Evolutionary conservation across 2,888 invertebrate species (phyloP), one percentile per base, ranked within the genome.

Genomic region (Stratiomys singularior): DNA sequence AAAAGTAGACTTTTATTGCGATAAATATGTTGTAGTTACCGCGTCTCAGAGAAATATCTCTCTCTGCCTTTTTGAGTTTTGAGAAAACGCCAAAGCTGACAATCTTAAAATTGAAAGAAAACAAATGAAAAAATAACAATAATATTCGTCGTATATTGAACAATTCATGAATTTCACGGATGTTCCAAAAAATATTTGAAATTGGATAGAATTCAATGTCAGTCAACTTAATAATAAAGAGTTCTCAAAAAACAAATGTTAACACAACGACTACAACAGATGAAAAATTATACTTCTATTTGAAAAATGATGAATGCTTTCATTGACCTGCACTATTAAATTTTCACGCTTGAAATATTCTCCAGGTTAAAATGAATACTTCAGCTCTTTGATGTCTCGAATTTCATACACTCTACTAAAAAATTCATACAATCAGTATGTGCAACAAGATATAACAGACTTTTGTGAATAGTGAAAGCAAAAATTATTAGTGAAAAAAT

Each of bases 291-390:
- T 52, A 52, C 15, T 37, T 37, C 37, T 9, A 37, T 37, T 13
- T 15, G 52, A 4, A 52, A 52, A 18, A n/a, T 52, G 52, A 37
- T 67, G 67, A 37, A 67, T 52, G 47, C 71, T 71, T 71, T 15
- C 47, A 71, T 37, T 71, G 71, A 71, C 71, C 71, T 71, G 47
- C 47, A 25, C 71, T 47, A 71, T 71, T 71, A 71, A 52, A 23
- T 71, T 71, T 71, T 71, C 71, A 71, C 18, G 71, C 25, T 25
- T 71, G 71, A 71, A 71, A 15, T 52, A 27, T 28, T 47, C 9
- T 47, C 25, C 27, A n/a, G 71, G 25, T 46, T 71, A 27, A 23
- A 71, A 23, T 52, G 71, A 71, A 13, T 47, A 71, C 9, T 37
- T 47, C 27, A 71, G 11, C 18, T 21, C 15, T 47, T 23, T 47